Evolutionary conservation across 2,113 vertebrate species (phyloP).

Genomic region (Rhinolophus ferrumequinum): DNA sequence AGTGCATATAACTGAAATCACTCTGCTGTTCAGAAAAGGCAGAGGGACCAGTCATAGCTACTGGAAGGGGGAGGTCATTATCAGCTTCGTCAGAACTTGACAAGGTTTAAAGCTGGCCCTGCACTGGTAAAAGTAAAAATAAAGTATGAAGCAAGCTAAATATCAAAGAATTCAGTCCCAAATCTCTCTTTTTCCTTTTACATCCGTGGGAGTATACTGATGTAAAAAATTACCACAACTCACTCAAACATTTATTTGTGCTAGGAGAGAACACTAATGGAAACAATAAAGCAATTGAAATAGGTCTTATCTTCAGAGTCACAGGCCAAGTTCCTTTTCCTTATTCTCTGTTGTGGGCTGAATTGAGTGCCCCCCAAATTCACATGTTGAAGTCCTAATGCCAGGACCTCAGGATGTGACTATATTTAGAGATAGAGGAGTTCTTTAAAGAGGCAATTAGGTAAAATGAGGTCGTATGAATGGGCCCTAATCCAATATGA

Average conservation of each 20-base stretch:
- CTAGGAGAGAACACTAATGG: neutral
- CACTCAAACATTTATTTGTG: neutral
- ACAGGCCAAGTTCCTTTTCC: neutral
- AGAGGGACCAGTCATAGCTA: neutral
- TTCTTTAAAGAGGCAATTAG: neutral
- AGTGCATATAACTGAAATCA: neutral
- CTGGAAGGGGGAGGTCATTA: neutral
- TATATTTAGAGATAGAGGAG: neutral
- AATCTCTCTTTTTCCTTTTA: neutral
- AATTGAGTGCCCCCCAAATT: neutral
- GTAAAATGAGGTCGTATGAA: neutral
- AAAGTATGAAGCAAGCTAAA: neutral
- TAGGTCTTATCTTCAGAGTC: neutral
- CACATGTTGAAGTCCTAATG: neutral
- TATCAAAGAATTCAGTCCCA: neutral
- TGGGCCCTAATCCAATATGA: neutral
- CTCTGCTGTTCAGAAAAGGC: neutral
- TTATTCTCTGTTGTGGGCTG: neutral
- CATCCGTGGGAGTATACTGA: neutral
- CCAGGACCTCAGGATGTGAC: neutral
- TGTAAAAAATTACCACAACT: neutral
- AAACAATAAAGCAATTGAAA: neutral
- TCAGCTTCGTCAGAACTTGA: neutral
- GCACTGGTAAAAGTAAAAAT: neutral
- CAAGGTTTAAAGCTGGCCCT: neutral